These are phyloP conservation scores for Cantharis flavilabris DNA, from an alignment of 2,888 invertebrate genomes.

Conservation along the genomic window DNA sequence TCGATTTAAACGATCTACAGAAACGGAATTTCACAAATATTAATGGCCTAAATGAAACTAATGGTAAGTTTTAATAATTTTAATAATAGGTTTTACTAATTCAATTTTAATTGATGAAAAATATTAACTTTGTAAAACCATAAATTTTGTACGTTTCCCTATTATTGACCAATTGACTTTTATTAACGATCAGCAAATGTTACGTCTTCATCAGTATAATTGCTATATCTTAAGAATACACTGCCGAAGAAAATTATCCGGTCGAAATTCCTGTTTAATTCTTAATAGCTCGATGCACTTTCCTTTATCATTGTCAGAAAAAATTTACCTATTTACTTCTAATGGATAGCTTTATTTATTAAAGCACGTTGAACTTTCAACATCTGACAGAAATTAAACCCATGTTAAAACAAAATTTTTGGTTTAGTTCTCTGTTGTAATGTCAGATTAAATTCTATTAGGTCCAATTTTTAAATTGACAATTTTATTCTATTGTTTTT, in stretches of 20 bases:
- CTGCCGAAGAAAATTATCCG: background rate
- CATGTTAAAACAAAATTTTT: background rate
- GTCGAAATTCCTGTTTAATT: background rate
- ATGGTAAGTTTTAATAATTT: background rate
- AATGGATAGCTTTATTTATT: background rate
- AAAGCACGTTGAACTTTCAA: background rate
- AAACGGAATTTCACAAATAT: background rate
- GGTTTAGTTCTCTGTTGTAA: background rate
- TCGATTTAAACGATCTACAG: background rate
- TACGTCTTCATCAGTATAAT: background rate
- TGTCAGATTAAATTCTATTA: background rate
- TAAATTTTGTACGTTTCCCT: background rate
- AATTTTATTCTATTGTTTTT: background rate
- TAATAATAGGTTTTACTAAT: background rate
- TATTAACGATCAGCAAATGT: background rate
- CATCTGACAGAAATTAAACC: background rate
- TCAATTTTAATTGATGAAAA: background rate
- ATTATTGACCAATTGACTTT: background rate
- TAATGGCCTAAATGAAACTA: background rate
- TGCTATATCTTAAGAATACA: background rate
- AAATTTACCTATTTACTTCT: background rate
- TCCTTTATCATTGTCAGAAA: background rate
- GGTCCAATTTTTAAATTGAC: background rate
- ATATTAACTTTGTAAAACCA: background rate
- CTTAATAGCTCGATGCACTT: background rate